Conservation (phyloP, 2,113 vertebrate genomes). For the Xiphophorus hellerii region DNA sequence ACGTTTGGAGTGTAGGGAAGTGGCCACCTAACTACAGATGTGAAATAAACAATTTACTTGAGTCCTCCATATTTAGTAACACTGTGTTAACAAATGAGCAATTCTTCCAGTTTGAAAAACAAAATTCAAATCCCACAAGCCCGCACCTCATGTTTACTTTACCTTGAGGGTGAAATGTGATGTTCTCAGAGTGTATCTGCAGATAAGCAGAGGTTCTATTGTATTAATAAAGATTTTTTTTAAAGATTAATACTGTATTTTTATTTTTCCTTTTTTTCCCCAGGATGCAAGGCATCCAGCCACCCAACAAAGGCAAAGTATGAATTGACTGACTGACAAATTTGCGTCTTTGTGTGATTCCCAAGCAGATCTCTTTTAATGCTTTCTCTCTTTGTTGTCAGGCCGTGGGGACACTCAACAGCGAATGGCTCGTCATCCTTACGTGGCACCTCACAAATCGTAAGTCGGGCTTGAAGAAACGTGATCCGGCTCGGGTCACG, state of each 20-base stretch:
- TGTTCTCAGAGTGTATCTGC: neutral
- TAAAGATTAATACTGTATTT: neutral
- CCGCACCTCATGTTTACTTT: neutral
- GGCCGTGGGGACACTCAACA: slow-evolving; percentile 86
- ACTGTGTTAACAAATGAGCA: too few species aligned
- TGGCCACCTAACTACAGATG: too few species aligned
- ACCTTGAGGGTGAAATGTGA: neutral
- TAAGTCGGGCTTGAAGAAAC: slow-evolving; percentile 84
- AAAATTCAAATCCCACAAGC: neutral
- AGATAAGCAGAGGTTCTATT: neutral
- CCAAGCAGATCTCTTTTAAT: neutral
- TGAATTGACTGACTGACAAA: slow-evolving; percentile 40
- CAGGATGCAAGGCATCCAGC: slow-evolving; percentile 85
- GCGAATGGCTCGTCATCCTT: slow-evolving; percentile 85
- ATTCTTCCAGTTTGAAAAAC: too few species aligned
- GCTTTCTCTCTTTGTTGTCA: slow-evolving; percentile 58
- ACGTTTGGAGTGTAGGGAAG: too few species aligned
- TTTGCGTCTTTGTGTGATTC: neutral
- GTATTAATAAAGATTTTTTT: neutral
- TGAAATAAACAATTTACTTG: too few species aligned
- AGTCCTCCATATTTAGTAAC: too few species aligned
- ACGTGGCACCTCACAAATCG: slow-evolving; percentile 89
- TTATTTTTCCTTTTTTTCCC: slow-evolving; percentile 54
- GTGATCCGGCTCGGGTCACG: slow-evolving; percentile 48
- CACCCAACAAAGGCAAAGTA: slow-evolving; percentile 89